phyloP scores from a whole-genome alignment of 2,888 invertebrate genomes.

The Heteromyza rotundicornis region DNA sequence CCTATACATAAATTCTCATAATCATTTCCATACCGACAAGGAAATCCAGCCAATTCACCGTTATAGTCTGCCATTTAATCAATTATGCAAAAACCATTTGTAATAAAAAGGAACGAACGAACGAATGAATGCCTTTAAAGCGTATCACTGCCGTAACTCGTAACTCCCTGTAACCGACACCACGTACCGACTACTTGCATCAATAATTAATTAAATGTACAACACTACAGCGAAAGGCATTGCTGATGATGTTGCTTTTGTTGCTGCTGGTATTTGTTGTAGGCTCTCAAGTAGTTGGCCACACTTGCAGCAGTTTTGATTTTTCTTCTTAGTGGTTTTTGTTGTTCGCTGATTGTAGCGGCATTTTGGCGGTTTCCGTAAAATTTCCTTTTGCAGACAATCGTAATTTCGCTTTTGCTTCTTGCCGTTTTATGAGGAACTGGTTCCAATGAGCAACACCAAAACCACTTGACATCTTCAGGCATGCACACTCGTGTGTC shows the following conservation, averaged over 20 bases:
- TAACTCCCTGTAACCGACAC: conserved; percentile 22
- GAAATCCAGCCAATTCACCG: neutral
- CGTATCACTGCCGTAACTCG: neutral
- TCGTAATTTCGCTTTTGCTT: neutral
- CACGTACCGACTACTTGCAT: conserved; percentile 42
- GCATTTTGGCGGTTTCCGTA: neutral
- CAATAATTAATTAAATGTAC: conserved; percentile 54
- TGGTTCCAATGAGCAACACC: neutral
- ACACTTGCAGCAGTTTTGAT: neutral
- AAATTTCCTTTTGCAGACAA: neutral
- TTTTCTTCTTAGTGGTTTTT: neutral
- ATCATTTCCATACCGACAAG: too few relatives aligned
- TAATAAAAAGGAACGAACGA: too few relatives aligned
- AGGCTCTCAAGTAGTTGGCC: neutral
- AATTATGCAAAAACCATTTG: conserved; percentile 52
- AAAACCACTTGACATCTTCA: conserved; percentile 4
- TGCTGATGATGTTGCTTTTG: neutral
- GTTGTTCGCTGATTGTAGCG: neutral
- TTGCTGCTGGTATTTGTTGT: neutral
- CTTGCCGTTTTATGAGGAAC: neutral
- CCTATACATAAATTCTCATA: too few relatives aligned
- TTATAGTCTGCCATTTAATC: conserved; percentile 58
- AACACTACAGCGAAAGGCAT: conserved; percentile 37
- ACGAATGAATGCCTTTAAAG: neutral
- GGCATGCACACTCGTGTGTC: neutral